Percentiles rank a stretch among this genome's conserved stretches.
phyloP scores from a whole-genome alignment of 2,797 vertebrate species.

The Malurus splendens region DNA sequence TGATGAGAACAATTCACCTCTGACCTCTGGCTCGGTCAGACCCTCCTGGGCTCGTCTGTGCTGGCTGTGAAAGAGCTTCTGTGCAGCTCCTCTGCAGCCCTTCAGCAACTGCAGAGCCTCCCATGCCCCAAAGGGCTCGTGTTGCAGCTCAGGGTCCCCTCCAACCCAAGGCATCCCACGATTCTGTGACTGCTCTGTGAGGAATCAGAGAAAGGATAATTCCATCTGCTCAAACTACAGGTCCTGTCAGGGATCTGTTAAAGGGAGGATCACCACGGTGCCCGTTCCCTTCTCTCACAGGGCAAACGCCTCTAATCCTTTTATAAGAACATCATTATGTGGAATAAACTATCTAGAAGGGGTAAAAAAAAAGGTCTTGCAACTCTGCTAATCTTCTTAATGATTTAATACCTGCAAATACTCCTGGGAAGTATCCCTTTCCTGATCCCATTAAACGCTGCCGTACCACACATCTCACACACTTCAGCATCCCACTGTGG shows the following conservation, averaged over 20 bases:
- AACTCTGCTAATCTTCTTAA: conserved; percentile 30
- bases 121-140: not conserved
- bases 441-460: not conserved
- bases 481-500: not conserved
- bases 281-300: not conserved
- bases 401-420: conserved; percentile 35
- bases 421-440: conserved; percentile 1
- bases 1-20: not conserved
- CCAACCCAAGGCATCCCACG: not conserved
- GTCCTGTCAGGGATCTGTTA: not conserved
- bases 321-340: not conserved
- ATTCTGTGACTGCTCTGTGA: not conserved
- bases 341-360: not conserved
- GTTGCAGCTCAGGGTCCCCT: not conserved
- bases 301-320: not conserved
- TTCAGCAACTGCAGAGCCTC: not conserved
- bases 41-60: not conserved
- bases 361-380: not conserved
- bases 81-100: not conserved
- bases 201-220: not conserved
- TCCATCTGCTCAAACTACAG: not conserved
- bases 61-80: not conserved
- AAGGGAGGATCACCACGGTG: not conserved
- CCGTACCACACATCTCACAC: not conserved
- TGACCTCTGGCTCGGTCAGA: not conserved